phyloP scores from a whole-genome alignment of 2,797 vertebrate species.

The Lagodon rhomboides region DNA sequence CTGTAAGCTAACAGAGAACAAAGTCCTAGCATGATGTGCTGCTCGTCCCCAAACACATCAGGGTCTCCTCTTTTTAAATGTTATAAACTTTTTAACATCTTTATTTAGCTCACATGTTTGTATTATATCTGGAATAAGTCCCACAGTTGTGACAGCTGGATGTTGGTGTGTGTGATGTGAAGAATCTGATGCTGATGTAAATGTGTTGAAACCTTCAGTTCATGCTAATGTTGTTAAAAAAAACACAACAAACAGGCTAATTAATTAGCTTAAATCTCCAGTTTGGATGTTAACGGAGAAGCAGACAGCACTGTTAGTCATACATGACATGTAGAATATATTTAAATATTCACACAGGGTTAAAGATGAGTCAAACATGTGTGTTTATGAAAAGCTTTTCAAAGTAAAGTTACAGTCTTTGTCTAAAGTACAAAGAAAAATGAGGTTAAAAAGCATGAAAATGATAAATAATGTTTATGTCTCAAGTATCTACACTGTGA shows the following conservation, averaged over 20 bases:
- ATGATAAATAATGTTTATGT: background rate
- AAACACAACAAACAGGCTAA: background rate
- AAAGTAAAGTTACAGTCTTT: background rate
- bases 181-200: background rate
- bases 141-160: background rate
- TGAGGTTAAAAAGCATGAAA: background rate
- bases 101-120: background rate
- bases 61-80: background rate
- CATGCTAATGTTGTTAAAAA: background rate
- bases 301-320: no score
- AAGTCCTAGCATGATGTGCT: slow-evolving; percentile 27
- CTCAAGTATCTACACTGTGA: background rate
- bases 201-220: background rate
- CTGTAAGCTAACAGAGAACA: slow-evolving; percentile 3
- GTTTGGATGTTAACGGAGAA: no score
- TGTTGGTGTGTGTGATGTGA: no score
- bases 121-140: background rate
- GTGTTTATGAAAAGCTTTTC: background rate
- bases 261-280: background rate
- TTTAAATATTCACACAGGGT: background rate
- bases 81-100: no score
- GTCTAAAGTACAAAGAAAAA: background rate
- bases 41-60: background rate
- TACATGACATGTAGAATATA: no score
- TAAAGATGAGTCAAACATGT: background rate